Evolutionary conservation across 2,797 vertebrate genomes (phyloP).

Genomic region (Picus viridis): DNA sequence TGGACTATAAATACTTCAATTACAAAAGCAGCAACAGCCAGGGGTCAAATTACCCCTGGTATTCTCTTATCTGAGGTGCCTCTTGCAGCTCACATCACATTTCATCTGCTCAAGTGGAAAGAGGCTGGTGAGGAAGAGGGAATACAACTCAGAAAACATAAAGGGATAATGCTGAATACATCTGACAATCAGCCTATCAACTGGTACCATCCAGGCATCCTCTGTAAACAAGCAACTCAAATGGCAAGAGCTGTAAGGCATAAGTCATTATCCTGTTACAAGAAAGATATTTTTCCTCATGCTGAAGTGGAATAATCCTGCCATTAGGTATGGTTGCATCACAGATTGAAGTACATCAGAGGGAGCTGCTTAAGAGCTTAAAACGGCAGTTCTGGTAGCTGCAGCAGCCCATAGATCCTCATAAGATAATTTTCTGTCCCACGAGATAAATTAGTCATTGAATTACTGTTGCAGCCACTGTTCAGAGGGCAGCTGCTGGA

Average conservation of each 20-base stretch:
- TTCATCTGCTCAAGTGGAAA: conserved; percentile 4
- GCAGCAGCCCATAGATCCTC: neutral
- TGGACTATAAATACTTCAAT: neutral
- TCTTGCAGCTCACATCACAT: neutral
- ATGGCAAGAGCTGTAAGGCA: neutral
- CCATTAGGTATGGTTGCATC: neutral
- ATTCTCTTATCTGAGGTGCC: neutral
- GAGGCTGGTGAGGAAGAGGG: neutral
- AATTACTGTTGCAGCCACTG: neutral
- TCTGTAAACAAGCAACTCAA: neutral
- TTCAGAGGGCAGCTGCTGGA: too few relatives aligned
- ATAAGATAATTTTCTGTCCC: neutral
- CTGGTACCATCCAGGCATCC: neutral
- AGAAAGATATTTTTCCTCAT: neutral
- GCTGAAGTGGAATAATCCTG: neutral
- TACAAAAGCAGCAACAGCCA: neutral
- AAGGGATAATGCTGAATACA: neutral
- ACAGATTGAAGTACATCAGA: neutral
- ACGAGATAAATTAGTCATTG: neutral
- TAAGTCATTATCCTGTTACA: neutral
- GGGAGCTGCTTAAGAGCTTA: neutral
- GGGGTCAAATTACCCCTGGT: neutral
- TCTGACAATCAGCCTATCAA: conserved; percentile 1
- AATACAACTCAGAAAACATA: neutral
- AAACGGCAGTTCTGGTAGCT: neutral